Percentiles rank a stretch among this genome's conserved stretches.
Conservation (phyloP, 2,888 invertebrate genomes). For the Tipula confusa region DNA sequence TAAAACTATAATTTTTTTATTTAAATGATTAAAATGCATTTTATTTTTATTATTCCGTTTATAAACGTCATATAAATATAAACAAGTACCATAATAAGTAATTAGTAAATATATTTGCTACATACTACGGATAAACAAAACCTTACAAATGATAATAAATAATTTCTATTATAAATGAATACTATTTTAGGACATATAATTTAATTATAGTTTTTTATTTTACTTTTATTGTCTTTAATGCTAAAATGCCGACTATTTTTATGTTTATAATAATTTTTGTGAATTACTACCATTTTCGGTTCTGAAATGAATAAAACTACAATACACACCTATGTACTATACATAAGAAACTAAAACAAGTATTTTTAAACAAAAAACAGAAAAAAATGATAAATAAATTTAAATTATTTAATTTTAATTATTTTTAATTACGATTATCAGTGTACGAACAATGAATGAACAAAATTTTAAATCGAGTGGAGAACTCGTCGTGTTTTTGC, state of each 20-base stretch:
- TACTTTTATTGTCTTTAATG: not conserved
- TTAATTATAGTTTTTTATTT: slow-evolving; percentile 1
- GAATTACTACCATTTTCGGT: not conserved
- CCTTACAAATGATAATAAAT: slow-evolving; percentile 12
- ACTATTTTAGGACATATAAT: not conserved
- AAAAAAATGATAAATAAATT: not conserved
- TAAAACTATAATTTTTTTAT: not conserved
- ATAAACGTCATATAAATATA: not conserved
- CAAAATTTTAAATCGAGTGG: too few relatives aligned
- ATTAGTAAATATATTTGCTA: not conserved
- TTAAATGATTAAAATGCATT: not conserved
- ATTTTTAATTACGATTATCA: slow-evolving; percentile 3
- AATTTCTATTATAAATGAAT: slow-evolving; percentile 12
- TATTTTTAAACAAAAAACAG: not conserved
- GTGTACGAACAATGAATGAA: slow-evolving; percentile 4
- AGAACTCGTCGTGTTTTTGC: too few relatives aligned
- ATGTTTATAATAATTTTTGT: not conserved
- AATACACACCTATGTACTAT: not conserved
- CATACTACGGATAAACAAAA: not conserved
- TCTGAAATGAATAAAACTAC: not conserved
- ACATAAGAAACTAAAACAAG: not conserved
- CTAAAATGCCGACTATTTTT: not conserved
- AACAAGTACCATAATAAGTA: not conserved
- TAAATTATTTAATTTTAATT: slow-evolving; percentile 3
- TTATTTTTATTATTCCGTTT: not conserved